Evolutionary conservation across 53 echinoderm and acorn worm genomes (phyloP), one percentile per base, ranked within the genome.

Genomic region (Apostichopus leukothele): DNA sequence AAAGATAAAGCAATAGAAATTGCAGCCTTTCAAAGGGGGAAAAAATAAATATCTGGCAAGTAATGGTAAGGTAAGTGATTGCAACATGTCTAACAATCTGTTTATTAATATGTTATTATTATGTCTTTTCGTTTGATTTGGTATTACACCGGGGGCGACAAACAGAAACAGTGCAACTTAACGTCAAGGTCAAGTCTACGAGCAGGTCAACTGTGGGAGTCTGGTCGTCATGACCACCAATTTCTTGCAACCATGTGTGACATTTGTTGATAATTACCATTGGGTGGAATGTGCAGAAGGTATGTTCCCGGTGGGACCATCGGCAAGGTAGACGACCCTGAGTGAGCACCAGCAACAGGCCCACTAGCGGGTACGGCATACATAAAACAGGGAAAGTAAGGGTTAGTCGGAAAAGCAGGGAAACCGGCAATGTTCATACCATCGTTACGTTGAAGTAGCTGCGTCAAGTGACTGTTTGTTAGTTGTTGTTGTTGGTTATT

Each of bases 361-460:
- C 61, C 23, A 71, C 18, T 13, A 19, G 71, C 71, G 1, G 84
- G 84, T 25, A 84, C 84, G 8, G 85, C 85, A 25, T 85, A 85
- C 85, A 85, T 85, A 20, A 85, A 85, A 50, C 85, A 85, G 6
- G 85, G 85, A 67, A 85, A 85, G 22, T 85, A 85, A n/a, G 85
- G 85, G 50, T 85, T 85, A 13, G 50, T 52, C 9, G 77, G 77
- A 12, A 76, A 76, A 7, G 77, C 77, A 12, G 77, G 50, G 7
- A 85, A 85, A 50, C 66, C 85, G 4, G 85, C 50, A 25, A 85
- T 85, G 85, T 85, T 85, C 85, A 60, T 60, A 13, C 85, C 85
- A 50, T 85, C 67, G 67, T 85, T 85, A 60, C 85, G 85, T 67
- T 85, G 85, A 12, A 85, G 71, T 67, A 85, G 60, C 68, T 85